phyloP scores from a whole-genome alignment of 2,888 invertebrate genomes.

The Trachelus stipa region DNA sequence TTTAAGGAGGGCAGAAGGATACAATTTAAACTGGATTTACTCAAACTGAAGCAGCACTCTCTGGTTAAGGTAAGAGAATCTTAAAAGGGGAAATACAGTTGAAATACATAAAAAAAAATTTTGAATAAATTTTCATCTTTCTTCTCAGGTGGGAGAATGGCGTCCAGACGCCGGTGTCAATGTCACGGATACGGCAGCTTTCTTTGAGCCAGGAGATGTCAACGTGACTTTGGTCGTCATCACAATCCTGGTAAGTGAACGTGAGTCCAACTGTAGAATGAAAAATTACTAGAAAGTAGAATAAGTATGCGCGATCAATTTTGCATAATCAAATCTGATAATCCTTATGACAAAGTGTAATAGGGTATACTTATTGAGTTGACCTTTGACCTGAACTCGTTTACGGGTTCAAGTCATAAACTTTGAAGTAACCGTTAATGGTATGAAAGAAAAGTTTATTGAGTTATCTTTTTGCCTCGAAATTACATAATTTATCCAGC shows the following conservation, averaged over 20 bases:
- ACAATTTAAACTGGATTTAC: constrained; percentile 80
- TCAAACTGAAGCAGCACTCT: constrained; percentile 80
- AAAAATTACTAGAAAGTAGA: neutral
- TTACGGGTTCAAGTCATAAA: neutral
- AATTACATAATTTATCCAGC: neutral
- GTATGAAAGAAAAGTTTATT: neutral
- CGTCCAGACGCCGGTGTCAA: constrained; percentile 76
- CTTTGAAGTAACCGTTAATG: neutral
- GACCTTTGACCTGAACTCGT: neutral
- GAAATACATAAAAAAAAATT: neutral
- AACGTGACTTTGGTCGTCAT: constrained; percentile 83
- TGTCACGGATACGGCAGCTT: constrained; percentile 77
- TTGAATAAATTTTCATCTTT: neutral
- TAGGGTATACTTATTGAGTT: neutral
- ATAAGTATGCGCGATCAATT: neutral
- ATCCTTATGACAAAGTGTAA: neutral
- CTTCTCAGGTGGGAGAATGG: constrained; percentile 76
- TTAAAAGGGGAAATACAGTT: neutral
- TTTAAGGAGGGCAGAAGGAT: constrained; percentile 83
- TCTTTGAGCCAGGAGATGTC: constrained; percentile 78
- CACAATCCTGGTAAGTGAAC: constrained; percentile 76
- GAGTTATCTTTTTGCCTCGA: neutral
- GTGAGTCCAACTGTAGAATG: neutral
- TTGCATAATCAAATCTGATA: neutral
- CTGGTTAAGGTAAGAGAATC: constrained; percentile 70